phyloP scores from a whole-genome alignment of 2,888 invertebrate genomes.

The Lymantria monacha region DNA sequence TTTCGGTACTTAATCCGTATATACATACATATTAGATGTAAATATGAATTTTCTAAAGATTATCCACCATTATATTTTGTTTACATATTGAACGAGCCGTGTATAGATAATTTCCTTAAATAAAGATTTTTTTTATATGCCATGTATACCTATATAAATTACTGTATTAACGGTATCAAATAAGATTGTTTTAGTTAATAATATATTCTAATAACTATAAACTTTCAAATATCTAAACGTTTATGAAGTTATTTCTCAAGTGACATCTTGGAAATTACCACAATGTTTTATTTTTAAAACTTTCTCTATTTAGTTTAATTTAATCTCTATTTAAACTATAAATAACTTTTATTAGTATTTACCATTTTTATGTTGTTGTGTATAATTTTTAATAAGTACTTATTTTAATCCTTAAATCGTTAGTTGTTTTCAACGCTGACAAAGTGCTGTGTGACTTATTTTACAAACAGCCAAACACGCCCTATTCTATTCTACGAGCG shows the following conservation, averaged over 20 bases:
- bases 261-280: background rate
- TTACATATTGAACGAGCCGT: background rate
- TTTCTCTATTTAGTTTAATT: background rate
- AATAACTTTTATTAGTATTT: background rate
- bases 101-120: background rate
- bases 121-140: background rate
- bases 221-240: background rate
- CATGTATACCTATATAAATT: background rate
- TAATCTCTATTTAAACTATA: background rate
- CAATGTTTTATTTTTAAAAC: background rate
- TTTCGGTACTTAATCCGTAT: background rate
- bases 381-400: background rate
- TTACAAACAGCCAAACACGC: conserved; percentile 66
- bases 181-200: background rate
- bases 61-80: background rate
- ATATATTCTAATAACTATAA: background rate
- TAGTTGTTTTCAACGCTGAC: background rate
- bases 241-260: background rate
- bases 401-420: conserved; percentile 1
- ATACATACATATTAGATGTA: background rate
- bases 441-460: conserved; percentile 31
- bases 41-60: background rate
- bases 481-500: conserved; percentile 73
- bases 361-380: background rate
- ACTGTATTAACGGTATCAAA: background rate